These are phyloP conservation scores for Caenorhabditis sulstoni DNA, from an alignment of 2,888 invertebrate genomes.

Conservation along the genomic window DNA sequence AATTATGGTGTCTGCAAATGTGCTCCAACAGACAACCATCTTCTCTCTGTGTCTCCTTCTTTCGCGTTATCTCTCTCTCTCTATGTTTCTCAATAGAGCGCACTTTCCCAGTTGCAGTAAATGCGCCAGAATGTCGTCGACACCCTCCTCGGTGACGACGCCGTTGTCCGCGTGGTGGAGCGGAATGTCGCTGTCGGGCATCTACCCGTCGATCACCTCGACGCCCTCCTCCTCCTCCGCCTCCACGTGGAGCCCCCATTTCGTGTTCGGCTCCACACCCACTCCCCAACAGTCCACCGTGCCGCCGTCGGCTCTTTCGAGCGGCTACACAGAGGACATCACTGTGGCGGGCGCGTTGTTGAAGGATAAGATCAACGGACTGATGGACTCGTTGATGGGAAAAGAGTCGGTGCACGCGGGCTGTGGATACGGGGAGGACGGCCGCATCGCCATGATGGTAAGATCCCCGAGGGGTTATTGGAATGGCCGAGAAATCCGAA, in stretches of 20 bases:
- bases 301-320: conserved; percentile 39
- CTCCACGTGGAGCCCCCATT: conserved; percentile 25
- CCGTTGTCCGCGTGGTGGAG: conserved; percentile 56
- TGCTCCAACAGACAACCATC: not conserved
- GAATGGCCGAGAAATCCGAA: not conserved
- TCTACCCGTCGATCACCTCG: conserved; percentile 46
- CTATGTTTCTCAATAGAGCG: not conserved
- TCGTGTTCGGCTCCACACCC: conserved; percentile 18
- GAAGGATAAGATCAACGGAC: conserved; percentile 61
- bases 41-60: conserved; percentile 14
- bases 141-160: conserved; percentile 45
- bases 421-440: conserved; percentile 59
- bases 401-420: conserved; percentile 50
- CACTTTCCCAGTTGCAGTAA: not conserved
- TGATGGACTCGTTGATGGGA: conserved; percentile 64
- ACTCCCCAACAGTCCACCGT: conserved; percentile 28
- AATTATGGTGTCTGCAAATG: not conserved
- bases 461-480: not conserved
- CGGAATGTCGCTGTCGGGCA: conserved; percentile 52
- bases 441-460: conserved; percentile 60
- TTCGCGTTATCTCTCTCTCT: conserved; percentile 5
- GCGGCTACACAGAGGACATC: conserved; percentile 72
- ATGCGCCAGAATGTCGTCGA: conserved; percentile 26
- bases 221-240: conserved; percentile 18
- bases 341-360: conserved; percentile 70